Evolutionary conservation across 2,113 vertebrate genomes (phyloP).

Genomic region (Bettongia penicillata): DNA sequence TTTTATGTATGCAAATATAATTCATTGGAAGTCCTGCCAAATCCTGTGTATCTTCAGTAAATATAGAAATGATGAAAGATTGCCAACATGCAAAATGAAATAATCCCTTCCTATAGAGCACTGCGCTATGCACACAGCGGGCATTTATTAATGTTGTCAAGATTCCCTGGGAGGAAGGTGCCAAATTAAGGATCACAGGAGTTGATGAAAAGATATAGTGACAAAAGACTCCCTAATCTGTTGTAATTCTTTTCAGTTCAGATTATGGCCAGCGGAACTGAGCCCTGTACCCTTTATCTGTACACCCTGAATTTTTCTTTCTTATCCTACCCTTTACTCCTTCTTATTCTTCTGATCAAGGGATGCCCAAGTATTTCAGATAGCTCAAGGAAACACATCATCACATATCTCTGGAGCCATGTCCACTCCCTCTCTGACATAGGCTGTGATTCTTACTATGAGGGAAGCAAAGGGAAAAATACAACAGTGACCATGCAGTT

Average conservation of each 20-base stretch:
- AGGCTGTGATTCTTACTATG: not conserved
- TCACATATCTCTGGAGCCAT: not conserved
- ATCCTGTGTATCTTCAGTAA: slow-evolving; percentile 41
- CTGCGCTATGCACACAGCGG: not conserved
- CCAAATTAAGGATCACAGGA: not conserved
- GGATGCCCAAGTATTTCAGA: not conserved
- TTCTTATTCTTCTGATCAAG: not conserved
- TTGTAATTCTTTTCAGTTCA: not conserved
- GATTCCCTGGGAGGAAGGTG: not conserved
- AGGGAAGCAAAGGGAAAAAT: not conserved
- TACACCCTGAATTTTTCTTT: not conserved
- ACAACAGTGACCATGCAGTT: not conserved
- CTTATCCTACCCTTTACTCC: not conserved
- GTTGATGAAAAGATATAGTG: not conserved
- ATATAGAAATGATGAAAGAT: slow-evolving; percentile 46
- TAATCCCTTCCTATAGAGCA: slow-evolving; percentile 30
- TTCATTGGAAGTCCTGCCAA: slow-evolving; percentile 44
- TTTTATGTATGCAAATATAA: slow-evolving; percentile 49
- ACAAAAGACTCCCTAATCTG: not conserved
- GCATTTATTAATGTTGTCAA: slow-evolving; percentile 41
- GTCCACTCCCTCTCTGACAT: not conserved
- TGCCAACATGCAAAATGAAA: slow-evolving; percentile 50
- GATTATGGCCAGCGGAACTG: not conserved
- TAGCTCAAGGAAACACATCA: not conserved
- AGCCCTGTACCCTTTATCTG: not conserved